Evolutionary conservation across 1,140 invertebrate genomes (phyloP).

Genomic region (Ericerus pela): DNA sequence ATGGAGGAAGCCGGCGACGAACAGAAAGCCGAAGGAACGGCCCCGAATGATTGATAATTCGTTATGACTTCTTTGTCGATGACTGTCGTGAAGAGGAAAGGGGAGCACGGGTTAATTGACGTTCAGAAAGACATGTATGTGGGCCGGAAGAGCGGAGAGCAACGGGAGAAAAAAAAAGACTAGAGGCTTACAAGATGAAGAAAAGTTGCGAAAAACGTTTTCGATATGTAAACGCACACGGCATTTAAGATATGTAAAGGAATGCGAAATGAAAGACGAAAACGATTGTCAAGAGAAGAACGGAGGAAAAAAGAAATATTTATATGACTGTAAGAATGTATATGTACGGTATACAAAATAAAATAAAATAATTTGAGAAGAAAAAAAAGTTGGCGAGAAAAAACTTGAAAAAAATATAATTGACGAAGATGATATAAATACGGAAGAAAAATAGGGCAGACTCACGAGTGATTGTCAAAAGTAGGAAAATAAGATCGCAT

Average conservation of each 20-base stretch:
- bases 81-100: background rate
- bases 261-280: background rate
- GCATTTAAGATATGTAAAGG: too few species aligned
- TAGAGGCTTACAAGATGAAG: background rate
- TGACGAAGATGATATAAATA: background rate
- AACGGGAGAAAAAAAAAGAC: background rate
- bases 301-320: background rate
- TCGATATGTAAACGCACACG: too few species aligned
- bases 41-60: constrained; percentile 3
- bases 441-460: background rate
- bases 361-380: background rate
- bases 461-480: constrained; percentile 5
- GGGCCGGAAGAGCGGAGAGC: background rate
- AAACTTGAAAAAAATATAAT: constrained; percentile 7
- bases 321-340: background rate
- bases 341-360: background rate
- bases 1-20: background rate
- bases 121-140: background rate
- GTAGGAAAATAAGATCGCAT: background rate
- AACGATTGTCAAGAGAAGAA: background rate
- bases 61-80: background rate
- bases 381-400: background rate
- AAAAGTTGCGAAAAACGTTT: background rate
- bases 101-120: background rate
- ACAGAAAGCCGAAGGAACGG: constrained; percentile 8